phyloP scores from a whole-genome alignment of 2,888 invertebrate species.

The Zaprionus lineosus region DNA sequence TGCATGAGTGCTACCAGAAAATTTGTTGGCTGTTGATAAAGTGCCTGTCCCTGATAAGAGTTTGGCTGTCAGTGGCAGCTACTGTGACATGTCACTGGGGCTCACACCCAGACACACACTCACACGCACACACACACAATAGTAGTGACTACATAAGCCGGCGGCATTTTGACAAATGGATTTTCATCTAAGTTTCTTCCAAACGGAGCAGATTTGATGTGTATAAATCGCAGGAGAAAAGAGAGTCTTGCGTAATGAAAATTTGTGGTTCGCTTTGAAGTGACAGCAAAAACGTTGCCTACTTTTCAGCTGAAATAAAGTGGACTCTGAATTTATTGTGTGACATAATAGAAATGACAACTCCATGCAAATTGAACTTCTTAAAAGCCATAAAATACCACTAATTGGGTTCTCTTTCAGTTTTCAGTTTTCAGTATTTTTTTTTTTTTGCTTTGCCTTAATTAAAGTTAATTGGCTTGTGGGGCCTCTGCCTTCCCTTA shows the following conservation, averaged over 20 bases:
- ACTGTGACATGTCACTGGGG: neutral
- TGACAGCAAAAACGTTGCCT: conserved; percentile 33
- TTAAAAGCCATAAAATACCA: too few relatives aligned
- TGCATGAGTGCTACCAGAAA: conserved; percentile 51
- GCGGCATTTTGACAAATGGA: conserved; percentile 56
- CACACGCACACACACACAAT: conserved; percentile 2
- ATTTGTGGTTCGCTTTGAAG: neutral
- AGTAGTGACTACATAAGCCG: neutral
- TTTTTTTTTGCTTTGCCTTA: too few relatives aligned
- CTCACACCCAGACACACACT: conserved; percentile 13
- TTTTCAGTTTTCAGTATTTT: too few relatives aligned
- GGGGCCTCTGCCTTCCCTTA: too few relatives aligned
- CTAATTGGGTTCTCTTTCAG: too few relatives aligned
- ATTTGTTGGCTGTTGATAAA: conserved; percentile 56
- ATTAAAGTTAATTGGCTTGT: too few relatives aligned
- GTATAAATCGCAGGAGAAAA: conserved; percentile 17
- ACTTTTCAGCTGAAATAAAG: conserved; percentile 25
- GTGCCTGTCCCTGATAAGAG: conserved; percentile 34
- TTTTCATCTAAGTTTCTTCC: conserved; percentile 16
- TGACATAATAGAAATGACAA: too few relatives aligned
- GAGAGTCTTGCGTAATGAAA: conserved; percentile 3
- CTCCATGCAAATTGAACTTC: too few relatives aligned
- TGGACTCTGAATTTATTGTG: neutral
- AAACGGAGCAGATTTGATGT: too few relatives aligned
- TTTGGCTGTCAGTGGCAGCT: conserved; percentile 4